These are phyloP conservation scores for Melieria crassipennis DNA, from an alignment of 2,888 invertebrate species.

Conservation along the genomic window DNA sequence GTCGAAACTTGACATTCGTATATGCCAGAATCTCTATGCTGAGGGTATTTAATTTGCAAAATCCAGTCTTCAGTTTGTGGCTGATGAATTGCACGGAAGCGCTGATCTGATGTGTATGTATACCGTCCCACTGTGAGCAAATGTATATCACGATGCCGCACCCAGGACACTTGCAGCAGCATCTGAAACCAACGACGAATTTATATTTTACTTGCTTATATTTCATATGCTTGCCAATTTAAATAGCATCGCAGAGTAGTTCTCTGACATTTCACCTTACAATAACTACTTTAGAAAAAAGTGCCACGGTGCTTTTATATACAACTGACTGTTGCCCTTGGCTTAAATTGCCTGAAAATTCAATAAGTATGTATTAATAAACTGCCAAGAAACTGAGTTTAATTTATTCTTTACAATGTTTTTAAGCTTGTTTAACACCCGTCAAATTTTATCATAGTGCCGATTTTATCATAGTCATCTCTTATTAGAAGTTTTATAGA, in stretches of 20 bases:
- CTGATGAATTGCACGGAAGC: slow-evolving; percentile 87
- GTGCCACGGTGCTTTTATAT: no score
- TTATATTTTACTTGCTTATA: background rate
- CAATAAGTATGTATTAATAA: no score
- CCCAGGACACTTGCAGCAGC: slow-evolving; percentile 89
- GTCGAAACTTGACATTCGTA: slow-evolving; percentile 96
- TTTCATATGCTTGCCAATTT: background rate
- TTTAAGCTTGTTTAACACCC: no score
- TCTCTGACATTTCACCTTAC: background rate
- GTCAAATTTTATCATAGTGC: no score
- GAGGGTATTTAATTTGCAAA: slow-evolving; percentile 90
- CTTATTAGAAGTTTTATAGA: no score
- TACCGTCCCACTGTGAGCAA: slow-evolving; percentile 88
- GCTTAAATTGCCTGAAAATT: no score
- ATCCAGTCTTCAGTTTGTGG: slow-evolving; percentile 92
- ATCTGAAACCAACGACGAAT: slow-evolving; percentile 61
- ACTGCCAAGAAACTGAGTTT: no score
- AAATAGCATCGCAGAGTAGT: background rate
- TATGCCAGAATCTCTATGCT: slow-evolving; percentile 85
- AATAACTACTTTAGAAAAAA: background rate
- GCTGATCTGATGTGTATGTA: slow-evolving; percentile 91
- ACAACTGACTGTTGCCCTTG: no score
- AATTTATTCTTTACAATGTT: no score
- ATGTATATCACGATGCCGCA: slow-evolving; percentile 89
- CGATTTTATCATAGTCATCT: no score